Conservation (phyloP, 2,113 vertebrate genomes). For the Leptobrachium ailaonicum region DNA sequence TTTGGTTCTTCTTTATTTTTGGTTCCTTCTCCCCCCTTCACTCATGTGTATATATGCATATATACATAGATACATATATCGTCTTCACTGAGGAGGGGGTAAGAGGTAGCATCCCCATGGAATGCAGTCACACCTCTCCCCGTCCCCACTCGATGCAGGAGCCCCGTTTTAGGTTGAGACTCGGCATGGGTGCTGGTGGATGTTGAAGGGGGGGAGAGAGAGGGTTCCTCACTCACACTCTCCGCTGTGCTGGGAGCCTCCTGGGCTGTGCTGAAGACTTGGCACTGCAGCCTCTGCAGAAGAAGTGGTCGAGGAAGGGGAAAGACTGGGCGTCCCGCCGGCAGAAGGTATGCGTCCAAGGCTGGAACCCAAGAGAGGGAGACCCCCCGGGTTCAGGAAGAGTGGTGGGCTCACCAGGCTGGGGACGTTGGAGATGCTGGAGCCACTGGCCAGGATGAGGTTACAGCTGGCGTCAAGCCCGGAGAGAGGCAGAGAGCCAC, state of each 20-base stretch:
- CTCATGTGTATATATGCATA: neutral
- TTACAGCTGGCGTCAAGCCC: conserved; percentile 86
- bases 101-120: conserved; percentile 16
- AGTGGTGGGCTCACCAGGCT: conserved; percentile 77
- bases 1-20: conserved; percentile 17
- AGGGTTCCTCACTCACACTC: conserved; percentile 56
- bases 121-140: conserved; percentile 18
- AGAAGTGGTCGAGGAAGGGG: conserved; percentile 74
- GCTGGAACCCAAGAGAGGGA: conserved; percentile 80
- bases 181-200: conserved; percentile 77
- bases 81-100: conserved; percentile 61
- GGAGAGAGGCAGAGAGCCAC: conserved; percentile 90
- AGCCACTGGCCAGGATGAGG: conserved; percentile 77
- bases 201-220: conserved; percentile 75
- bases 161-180: conserved; percentile 23
- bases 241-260: conserved; percentile 56
- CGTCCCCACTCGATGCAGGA: conserved; percentile 28
- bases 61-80: conserved; percentile 46
- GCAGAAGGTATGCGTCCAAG: conserved; percentile 73
- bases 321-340: conserved; percentile 75
- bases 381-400: conserved; percentile 87
- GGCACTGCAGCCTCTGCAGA: conserved; percentile 59
- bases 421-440: conserved; percentile 68
- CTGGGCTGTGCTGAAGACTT: conserved; percentile 70
- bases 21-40: conserved; percentile 52